Evolutionary conservation across 2,797 vertebrate genomes (phyloP), one percentile per base, ranked within the genome.

Genomic region (Pangasius larnaudii): DNA sequence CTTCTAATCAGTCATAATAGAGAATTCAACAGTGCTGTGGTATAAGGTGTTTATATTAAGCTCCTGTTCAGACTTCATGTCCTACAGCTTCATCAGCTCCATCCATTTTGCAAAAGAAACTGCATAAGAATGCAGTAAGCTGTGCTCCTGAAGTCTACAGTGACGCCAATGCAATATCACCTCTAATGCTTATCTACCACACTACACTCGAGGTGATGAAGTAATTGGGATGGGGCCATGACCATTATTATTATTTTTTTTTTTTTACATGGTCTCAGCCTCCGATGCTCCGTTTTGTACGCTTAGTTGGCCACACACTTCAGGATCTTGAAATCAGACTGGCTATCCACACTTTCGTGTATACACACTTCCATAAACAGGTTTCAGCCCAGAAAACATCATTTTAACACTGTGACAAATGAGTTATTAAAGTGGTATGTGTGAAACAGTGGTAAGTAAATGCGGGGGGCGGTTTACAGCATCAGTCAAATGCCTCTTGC

Each of bases 41-140:
- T 72, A 24, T 11, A 72, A 42, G 39, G n/a, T n/a, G n/a, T n/a
- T n/a, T n/a, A 77, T 30, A 77, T 77, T n/a, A 77, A 75, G 42
- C 42, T n/a, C 24, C 24, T 27, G 3, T 7, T 75, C 49, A n/a
- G 10, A 46, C 22, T 69, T 16, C 46, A 46, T 46, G 42, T 46
- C 7, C 42, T 46, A 11, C 11, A 27, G 39, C 42, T 74, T 74
- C 27, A 42, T 33, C 36, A 74, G 39, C 22, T 74, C 36, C 39
- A 24, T 74, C 71, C 39, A 13, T 14, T 49, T 49, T 24, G n/a
- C 3, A 27, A 74, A 75, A 75, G 72, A 49, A 49, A 36, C 65
- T 8, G 33, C 11, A 6, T 67, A 16, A 30, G 2, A 0, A 10
- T 16, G 30, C 9, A 51, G 27, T 8, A 75, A 75, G 24, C 24